Base-by-base conservation (phyloP, 2,797 vertebrate species). In the Xiphophorus birchmanni region DNA sequence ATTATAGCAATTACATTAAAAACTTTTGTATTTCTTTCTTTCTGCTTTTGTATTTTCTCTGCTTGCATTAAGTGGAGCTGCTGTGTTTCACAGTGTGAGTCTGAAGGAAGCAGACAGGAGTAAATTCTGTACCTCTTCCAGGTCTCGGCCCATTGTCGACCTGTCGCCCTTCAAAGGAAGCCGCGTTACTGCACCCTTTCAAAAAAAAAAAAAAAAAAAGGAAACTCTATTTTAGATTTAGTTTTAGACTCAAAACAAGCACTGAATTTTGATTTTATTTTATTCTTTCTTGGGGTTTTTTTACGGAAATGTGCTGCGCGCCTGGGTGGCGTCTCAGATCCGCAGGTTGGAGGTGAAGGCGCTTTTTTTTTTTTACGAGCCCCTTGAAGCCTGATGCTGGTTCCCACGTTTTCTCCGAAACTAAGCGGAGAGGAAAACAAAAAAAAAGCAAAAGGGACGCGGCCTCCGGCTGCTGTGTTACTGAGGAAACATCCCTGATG, bases 91-190 rank as follows among this genome's bases (percentile, higher is more conserved):
- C 56, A 10, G 7, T 83, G 85, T 54, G 45, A 5, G 17, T 52
- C 15, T 21, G 15, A 21, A 54, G 81, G 80, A 79, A 88, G 90
- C 80, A 92, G 85, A 82, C 78, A 85, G 82, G 67, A 90, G 76
- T 77, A 86, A 90, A 94, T 82, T 89, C 85, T 94, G 95, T 95
- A 92, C 93, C 92, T 94, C 91, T 77, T 93, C 92, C 91, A 92
- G 92, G 92, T 95, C 96, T 97, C 96, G 96, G 96, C 95, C 95
- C 95, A 96, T 93, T 95, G 95, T 96, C 95, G 92, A 96, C 95
- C 95, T 97, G 96, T 97, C 96, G 96, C 95, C 96, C 96, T 97
- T 97, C 96, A 97, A 96, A 97, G 96, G 91, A 94, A 96, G 95
- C 93, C 91, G 93, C 94, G 95, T 91, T 95, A 96, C 93, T 94